Percentiles rank a stretch among this genome's conserved stretches.
Conservation (phyloP, 30 jellyfish, hydroid and myxozoan genomes). For the Catostylus mosaicus region DNA sequence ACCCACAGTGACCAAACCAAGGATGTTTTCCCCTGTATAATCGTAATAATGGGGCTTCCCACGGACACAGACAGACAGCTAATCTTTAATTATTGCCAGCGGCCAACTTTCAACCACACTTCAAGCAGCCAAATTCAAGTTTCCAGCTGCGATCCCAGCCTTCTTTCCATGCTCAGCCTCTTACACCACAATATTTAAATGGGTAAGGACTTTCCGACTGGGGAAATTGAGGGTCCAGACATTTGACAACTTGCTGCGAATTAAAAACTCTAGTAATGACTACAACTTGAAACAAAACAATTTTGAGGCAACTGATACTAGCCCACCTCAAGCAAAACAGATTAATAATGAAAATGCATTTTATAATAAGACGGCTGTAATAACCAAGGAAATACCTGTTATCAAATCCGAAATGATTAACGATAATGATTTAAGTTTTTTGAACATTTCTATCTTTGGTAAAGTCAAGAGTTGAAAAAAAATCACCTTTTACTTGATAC, state of each 20-base stretch:
- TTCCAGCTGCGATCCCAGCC: background rate
- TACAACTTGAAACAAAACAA: background rate
- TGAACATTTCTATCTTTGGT: conserved; percentile 1
- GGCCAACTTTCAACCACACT: no score
- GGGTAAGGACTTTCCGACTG: background rate
- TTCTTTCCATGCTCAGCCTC: background rate
- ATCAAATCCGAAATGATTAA: background rate
- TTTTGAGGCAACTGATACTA: background rate
- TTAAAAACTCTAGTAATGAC: background rate
- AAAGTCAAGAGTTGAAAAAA: background rate
- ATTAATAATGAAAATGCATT: background rate
- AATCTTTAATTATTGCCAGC: no score
- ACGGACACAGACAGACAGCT: no score
- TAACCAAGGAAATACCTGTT: background rate
- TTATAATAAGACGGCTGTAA: background rate
- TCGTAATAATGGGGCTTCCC: no score
- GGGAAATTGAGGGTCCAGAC: background rate
- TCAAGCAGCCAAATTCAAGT: no score
- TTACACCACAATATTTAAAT: background rate
- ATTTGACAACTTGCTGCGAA: background rate
- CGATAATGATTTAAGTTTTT: background rate
- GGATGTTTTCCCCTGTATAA: no score
- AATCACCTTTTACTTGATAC: conserved; percentile 1
- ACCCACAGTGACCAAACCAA: no score
- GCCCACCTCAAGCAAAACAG: background rate